Evolutionary conservation across 2,113 vertebrate species (phyloP).

Genomic region (Dicerorhinus sumatrensis): DNA sequence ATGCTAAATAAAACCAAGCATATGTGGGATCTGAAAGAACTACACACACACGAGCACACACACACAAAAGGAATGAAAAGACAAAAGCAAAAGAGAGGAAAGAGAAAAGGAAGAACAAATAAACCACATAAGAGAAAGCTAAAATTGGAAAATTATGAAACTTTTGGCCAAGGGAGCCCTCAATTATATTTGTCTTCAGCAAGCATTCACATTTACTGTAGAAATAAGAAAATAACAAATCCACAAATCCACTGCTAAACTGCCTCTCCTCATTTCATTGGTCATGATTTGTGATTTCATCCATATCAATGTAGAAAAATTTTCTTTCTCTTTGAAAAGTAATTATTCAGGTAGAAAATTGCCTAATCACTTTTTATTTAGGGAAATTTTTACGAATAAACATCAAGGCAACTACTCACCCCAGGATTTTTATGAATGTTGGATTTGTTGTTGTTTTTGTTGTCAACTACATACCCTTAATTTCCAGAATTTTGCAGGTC

Average conservation of each 20-base stretch:
- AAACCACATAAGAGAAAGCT: not conserved
- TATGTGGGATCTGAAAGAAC: not conserved
- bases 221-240: not conserved
- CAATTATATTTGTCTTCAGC: not conserved
- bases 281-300: not conserved
- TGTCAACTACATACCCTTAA: not conserved
- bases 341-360: not conserved
- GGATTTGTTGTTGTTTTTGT: not conserved
- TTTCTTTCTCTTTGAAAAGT: not conserved
- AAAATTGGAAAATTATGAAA: not conserved
- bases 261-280: not conserved
- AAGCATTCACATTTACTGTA: not conserved
- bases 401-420: not conserved
- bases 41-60: not conserved
- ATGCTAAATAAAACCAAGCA: slow-evolving; percentile 1
- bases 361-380: not conserved
- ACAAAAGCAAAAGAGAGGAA: not conserved
- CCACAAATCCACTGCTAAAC: not conserved
- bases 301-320: not conserved
- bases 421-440: not conserved
- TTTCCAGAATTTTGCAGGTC: not conserved
- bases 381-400: not conserved
- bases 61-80: not conserved
- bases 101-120: not conserved
- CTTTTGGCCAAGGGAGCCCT: not conserved